Base-by-base conservation (phyloP, 2,113 vertebrate species). In the Pachypanchax playfairii region DNA sequence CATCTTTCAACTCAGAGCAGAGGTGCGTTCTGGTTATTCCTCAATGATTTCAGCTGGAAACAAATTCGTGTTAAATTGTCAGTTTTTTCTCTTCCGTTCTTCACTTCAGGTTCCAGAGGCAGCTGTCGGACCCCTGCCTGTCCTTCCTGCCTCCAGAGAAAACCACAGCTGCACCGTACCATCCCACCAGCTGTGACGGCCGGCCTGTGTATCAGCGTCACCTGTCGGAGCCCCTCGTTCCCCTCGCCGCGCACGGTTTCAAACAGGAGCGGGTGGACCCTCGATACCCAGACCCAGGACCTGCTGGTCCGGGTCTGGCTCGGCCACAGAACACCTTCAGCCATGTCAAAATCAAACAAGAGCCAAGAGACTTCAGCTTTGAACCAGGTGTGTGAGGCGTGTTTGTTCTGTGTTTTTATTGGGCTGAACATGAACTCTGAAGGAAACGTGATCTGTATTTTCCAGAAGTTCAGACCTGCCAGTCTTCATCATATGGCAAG, bases 181-280 rank as follows among this genome's bases (percentile, higher is more conserved):
- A 90, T 0, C 69, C 87, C 0, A 85, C 92, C 3, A 73, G 87
- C 0, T 85, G 86, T 5, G 92, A 93, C 26, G 68, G 80, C 24
- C 92, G 93, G 10, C 96, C 94, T 0, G 29, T 88, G 44, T 97
- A 96, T 88, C 96, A 98, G 57, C 90, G 95, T 42, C 94, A 97
- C 83, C 93, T 96, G 70, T 96, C 96, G 0, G 96, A 96, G 69
- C 96, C 96, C 0, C 87, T 94, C 0, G 90, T 92, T 42, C 91
- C 92, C 0, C 74, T 76, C 0, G 90, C 92, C 29, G 76, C 91
- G 81, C 92, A 89, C 84, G 92, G 83, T 78, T 96, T 96, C 89
- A 98, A 98, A 75, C 95, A 96, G 87, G 96, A 98, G 84, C 91
- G 93, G 77, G 90, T 94, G 0, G 95, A 98, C 83, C 93, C 94